Percentiles rank a stretch among this genome's conserved stretches.
Evolutionary conservation across 2,888 invertebrate species (phyloP).

Genomic region (Pinctada fucata): DNA sequence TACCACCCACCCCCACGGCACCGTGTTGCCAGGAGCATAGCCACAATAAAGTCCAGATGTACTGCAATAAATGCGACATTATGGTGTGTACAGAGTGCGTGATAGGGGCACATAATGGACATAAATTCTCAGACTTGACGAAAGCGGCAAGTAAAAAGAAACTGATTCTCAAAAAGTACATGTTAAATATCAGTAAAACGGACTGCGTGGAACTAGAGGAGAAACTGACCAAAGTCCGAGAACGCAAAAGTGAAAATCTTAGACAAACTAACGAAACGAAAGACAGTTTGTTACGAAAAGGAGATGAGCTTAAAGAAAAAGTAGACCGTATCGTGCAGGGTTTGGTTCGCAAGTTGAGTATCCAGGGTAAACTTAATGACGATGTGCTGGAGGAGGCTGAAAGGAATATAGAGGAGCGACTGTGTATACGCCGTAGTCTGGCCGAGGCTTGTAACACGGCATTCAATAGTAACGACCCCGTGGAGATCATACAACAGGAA

Average conservation of each 20-base stretch:
- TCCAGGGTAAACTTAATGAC: background rate
- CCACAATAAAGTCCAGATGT: background rate
- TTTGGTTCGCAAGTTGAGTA: background rate
- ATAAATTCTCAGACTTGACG: background rate
- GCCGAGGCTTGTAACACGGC: background rate
- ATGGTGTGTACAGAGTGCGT: slow-evolving; percentile 2
- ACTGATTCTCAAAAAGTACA: slow-evolving; percentile 8
- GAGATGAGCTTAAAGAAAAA: background rate
- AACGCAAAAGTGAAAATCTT: background rate
- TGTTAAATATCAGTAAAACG: background rate
- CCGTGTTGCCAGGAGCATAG: background rate
- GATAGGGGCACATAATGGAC: background rate
- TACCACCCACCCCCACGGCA: background rate
- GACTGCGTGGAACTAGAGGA: background rate
- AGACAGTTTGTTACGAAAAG: background rate
- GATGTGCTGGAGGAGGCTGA: background rate
- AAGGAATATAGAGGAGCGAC: background rate
- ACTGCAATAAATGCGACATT: slow-evolving; percentile 1
- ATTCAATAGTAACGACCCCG: background rate
- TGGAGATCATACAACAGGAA: background rate
- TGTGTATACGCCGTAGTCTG: background rate
- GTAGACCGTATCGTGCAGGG: background rate
- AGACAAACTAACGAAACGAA: background rate
- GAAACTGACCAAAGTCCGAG: background rate
- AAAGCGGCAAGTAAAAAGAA: slow-evolving; percentile 5